Percentiles rank a stretch among this genome's conserved stretches.
Conservation (phyloP, 2,797 vertebrate species). For the Hybognathus amarus region DNA sequence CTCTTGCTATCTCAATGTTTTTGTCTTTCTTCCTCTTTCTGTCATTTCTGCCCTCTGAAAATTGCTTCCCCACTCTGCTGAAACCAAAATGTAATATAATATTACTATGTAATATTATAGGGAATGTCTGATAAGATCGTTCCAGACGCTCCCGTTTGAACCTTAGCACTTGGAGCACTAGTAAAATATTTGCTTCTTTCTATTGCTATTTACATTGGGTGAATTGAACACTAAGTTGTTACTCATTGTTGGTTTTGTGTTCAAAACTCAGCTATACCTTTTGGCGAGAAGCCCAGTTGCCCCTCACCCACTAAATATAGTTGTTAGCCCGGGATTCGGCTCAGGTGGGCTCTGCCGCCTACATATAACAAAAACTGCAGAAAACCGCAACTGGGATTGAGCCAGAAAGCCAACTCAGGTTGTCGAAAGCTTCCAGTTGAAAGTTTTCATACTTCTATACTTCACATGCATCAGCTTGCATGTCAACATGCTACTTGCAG, state of each 20-base stretch:
- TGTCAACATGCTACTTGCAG: slow-evolving; percentile 3
- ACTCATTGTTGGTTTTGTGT: slow-evolving; percentile 18
- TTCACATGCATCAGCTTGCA: not conserved
- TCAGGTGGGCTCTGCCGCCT: slow-evolving; percentile 7
- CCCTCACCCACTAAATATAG: slow-evolving; percentile 14
- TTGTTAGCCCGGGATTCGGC: slow-evolving; percentile 14
- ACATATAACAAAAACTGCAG: slow-evolving; percentile 8
- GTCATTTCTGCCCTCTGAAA: not conserved
- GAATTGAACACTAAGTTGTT: slow-evolving; percentile 7
- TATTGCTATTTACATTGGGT: slow-evolving; percentile 33
- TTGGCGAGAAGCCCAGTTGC: slow-evolving; percentile 1
- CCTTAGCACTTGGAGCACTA: not conserved
- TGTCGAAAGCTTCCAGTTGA: not conserved
- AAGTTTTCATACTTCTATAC: not conserved
- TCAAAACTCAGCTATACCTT: not conserved
- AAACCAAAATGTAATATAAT: not conserved
- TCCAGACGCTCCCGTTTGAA: slow-evolving; percentile 20
- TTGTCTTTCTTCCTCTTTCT: not conserved
- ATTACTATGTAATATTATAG: slow-evolving; percentile 3
- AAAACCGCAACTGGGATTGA: not conserved
- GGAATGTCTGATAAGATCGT: slow-evolving; percentile 28
- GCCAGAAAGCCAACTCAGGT: not conserved
- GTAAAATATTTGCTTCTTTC: slow-evolving; percentile 34
- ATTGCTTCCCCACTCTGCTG: not conserved
- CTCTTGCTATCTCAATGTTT: slow-evolving; percentile 10